Conservation (phyloP, 2,797 vertebrate genomes). For the Gorsachius magnificus region DNA sequence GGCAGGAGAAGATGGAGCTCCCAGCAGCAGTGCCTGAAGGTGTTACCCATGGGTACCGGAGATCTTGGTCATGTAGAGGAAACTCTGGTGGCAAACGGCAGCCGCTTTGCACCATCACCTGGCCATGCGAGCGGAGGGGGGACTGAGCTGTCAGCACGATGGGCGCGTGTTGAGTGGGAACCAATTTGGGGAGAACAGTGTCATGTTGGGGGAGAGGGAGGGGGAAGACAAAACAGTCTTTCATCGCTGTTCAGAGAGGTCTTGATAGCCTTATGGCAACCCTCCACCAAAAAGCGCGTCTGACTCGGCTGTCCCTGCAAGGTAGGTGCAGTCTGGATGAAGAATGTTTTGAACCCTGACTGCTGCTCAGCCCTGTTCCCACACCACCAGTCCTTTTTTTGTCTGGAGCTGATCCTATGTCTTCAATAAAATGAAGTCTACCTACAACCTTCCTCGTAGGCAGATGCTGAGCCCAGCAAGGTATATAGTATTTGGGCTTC, state of each 20-base stretch:
- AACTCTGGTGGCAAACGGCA: not conserved
- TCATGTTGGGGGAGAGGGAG: not conserved
- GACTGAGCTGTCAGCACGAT: accelerated
- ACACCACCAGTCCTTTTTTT: too few relatives aligned
- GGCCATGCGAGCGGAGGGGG: not conserved
- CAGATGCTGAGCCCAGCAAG: not conserved
- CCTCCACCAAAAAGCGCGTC: not conserved
- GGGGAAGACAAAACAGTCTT: not conserved
- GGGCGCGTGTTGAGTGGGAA: too few relatives aligned
- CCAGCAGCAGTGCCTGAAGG: not conserved
- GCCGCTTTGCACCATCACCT: accelerated
- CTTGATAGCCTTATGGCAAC: not conserved
- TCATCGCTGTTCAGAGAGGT: not conserved
- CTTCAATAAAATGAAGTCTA: not conserved
- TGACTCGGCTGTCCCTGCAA: not conserved
- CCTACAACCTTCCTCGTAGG: not conserved
- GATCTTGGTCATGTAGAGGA: too few relatives aligned
- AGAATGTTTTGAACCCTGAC: not conserved
- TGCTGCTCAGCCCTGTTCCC: not conserved
- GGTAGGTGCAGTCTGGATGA: not conserved
- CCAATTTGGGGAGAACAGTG: not conserved
- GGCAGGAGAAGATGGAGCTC: not conserved
- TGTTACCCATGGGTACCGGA: accelerated
- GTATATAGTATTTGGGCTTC: not conserved
- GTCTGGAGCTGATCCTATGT: not conserved